Evolutionary conservation across 2,797 vertebrate genomes (phyloP), one percentile per base, ranked within the genome.

Genomic region (Microctenopoma lineatum): DNA sequence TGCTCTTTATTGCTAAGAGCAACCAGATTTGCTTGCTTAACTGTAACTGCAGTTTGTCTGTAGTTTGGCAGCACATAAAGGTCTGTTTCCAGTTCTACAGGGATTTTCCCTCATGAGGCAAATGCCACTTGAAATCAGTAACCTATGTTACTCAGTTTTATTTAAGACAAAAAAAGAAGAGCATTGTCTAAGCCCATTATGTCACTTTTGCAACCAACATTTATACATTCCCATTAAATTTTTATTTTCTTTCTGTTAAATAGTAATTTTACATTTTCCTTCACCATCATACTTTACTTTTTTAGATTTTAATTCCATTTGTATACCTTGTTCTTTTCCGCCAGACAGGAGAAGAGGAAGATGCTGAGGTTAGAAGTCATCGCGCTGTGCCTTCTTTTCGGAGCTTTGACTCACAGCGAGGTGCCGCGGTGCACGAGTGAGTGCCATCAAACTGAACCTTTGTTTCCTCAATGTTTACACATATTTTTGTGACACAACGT

Each of bases 361-460:
- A 94, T 91, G 92, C 42, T 85, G 84, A 66, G 87, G 47, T 84
- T 89, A 7, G 75, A 89, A 72, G 74, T 77, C 59, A 7, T 89
- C 29, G 46, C 58, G 4, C 69, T 93, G 71, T 89, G 82, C 72
- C 80, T 93, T 59, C 80, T 94, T 55, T 85, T 82, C 25, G 90
- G 90, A 77, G 80, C 84, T 25, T 42, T 91, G 77, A 78, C 79
- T 45, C 72, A 69, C 1, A 72, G 78, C 44, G 81, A 91, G 78
- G 1, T 4, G 3, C 1, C 16, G n/a, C 41, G 73, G 1, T 95
- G 93, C 74, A 26, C 0, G 46, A 26, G 94, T 94, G 73, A 94
- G 93, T 87, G 45, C 1, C 5, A 4, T 7, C 11, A 60, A 39
- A 14, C 27, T 45, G 5, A 73, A 46, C 7, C 27, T 12, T 5